Evolutionary conservation across 2,113 vertebrate genomes (phyloP), one percentile per base, ranked within the genome.

Genomic region (Cnemophilus loriae): DNA sequence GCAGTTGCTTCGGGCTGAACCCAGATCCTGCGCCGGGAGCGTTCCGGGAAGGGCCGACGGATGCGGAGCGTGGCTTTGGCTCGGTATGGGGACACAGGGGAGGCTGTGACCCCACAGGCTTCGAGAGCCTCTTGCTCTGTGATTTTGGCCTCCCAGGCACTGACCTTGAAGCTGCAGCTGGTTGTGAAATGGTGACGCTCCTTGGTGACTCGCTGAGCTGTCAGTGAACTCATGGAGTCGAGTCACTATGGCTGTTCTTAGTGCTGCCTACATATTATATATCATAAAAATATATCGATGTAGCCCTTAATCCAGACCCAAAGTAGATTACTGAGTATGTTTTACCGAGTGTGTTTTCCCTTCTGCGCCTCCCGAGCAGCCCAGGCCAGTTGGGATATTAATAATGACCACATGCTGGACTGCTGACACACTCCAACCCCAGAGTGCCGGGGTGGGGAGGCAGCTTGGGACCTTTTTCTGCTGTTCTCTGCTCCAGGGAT

Each of bases 101-200:
- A 30, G 10, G 30, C 68, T 77, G 33, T 0, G 3, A 46, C 21
- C 52, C 46, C 63, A 6, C 30, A 8, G 68, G 11, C 11, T 24
- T 20, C 1, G 1, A 2, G 7, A 30, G 27, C 7, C 1, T 0
- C 24, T 24, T 3, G 21, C 27, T 56, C 12, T 20, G 60, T 13
- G 55, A 10, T 13, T 50, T 33, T 35, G 75, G 61, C 37, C 39
- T 79, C 28, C 24, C 32, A 13, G 37, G n/a, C 80, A 30, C 49
- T 85, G 65, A 11, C 61, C 53, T 19, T 10, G 78, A 50, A 47
- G 84, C 46, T 35, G 46, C 47, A 81, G 61, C 42, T 90, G 56
- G 10, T 3, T 44, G 65, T n/a, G 64, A 49, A 75, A 13, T 10
- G 57, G 78, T 46, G 69, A 37, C 0, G 0, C 21, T 64, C 42